Evolutionary conservation across 2,797 vertebrate genomes (phyloP).

Genomic region (Chelidonichthys spinosus): DNA sequence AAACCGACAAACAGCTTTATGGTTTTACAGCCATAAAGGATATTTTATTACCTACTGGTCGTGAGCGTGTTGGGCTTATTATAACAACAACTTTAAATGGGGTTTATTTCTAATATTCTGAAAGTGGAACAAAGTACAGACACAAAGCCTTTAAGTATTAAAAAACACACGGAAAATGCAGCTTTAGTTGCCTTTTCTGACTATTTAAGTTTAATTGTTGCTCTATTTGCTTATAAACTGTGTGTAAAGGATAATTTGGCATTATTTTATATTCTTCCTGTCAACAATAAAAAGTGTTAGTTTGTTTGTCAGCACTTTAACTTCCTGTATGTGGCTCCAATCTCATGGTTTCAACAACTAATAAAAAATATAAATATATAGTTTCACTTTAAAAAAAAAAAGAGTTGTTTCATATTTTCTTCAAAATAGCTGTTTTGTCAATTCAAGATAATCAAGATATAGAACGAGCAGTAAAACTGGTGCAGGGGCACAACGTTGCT

Average conservation of each 20-base stretch:
- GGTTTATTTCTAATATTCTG: neutral
- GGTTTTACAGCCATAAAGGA: conserved; percentile 18
- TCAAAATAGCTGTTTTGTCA: too few species aligned
- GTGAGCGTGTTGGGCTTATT: neutral
- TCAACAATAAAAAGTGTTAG: neutral
- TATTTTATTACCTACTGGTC: neutral
- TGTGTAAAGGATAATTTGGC: neutral
- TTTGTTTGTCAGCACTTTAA: neutral
- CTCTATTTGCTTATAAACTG: neutral
- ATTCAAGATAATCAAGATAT: too few species aligned
- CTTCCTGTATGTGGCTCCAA: too few species aligned
- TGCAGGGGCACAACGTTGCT: too few species aligned
- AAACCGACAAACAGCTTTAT: conserved; percentile 54
- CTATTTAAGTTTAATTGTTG: neutral
- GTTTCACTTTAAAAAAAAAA: too few species aligned
- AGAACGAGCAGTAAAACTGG: too few species aligned
- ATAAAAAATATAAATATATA: too few species aligned
- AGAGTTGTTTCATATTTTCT: too few species aligned
- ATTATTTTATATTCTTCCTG: neutral
- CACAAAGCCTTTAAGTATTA: neutral
- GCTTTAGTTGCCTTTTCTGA: neutral
- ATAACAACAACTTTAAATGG: neutral
- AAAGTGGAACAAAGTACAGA: neutral
- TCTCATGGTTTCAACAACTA: too few species aligned
- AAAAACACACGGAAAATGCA: neutral